Base-by-base conservation (phyloP, 2,113 vertebrate species). In the Lasiurus cinereus region DNA sequence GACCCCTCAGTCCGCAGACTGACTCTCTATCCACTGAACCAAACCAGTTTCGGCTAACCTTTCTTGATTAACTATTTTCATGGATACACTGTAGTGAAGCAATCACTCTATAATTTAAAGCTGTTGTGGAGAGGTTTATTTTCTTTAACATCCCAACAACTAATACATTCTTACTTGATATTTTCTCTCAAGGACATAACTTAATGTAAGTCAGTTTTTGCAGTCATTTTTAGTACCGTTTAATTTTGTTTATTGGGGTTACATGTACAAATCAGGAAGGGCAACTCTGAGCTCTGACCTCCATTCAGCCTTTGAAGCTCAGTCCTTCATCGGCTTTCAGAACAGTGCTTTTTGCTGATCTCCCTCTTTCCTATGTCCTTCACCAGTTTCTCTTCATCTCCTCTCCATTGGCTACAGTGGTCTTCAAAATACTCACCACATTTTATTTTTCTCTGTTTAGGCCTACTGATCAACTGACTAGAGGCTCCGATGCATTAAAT, bases 41-140 rank as follows among this genome's bases (percentile, higher is more conserved):
- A 39, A 39, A 39, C 39, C 39, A 39, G 39, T 39, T 39, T 39
- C 39, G 39, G 39, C 39, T 39, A 39, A 39, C n/a, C 62, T 94
- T 95, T 84, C 93, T 91, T 74, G 80, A 90, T 87, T 80, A 97
- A 74, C 90, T 90, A 12, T 90, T 97, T 93, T 88, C 80, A 94
- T 33, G 91, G 93, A 88, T 90, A 79, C 43, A 52, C 70, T 48
- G 29, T 92, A 52, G 24, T 43, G 56, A 90, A 72, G 56, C 64
- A 70, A 31, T 46, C 16, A n/a, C 33, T 77, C 22, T 69, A 3
- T 74, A 92, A 95, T 88, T 82, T 85, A 48, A 64, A 93, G 93
- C 74, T 93, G 19, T 67, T 94, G 77, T 76, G 11, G 36, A 90
- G 89, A 84, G 84, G 10, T 36, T 93, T 96, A 66, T 93, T 84